Evolutionary conservation across 2,797 vertebrate genomes (phyloP).

Genomic region (Lagodon rhomboides): DNA sequence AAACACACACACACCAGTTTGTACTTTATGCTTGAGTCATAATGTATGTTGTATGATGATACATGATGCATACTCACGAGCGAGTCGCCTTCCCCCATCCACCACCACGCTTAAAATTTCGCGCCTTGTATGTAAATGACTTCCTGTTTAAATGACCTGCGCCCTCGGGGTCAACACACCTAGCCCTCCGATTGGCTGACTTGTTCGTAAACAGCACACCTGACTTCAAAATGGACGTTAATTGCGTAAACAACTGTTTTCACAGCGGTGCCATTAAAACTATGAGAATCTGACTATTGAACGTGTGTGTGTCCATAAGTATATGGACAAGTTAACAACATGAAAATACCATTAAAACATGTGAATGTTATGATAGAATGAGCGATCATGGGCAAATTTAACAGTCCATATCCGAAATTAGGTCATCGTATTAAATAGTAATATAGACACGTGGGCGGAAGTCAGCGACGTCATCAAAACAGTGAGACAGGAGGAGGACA

Average conservation of each 20-base stretch:
- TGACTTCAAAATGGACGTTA: constrained; percentile 6
- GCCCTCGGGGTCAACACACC: not conserved
- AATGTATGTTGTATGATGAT: not conserved
- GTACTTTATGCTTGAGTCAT: not conserved
- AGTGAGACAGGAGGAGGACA: constrained; percentile 72
- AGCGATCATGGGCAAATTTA: not conserved
- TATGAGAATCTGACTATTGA: not conserved
- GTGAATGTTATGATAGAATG: not conserved
- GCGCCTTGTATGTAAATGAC: constrained; percentile 58
- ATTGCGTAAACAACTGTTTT: constrained; percentile 6
- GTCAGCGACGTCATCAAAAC: constrained; percentile 85
- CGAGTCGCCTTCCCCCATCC: constrained; percentile 2
- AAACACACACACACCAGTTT: not conserved
- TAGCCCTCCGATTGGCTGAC: constrained; percentile 61
- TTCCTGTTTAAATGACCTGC: constrained; percentile 77
- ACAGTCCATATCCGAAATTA: constrained; percentile 23
- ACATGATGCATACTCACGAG: constrained; percentile 67
- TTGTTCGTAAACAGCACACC: not conserved
- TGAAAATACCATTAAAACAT: not conserved
- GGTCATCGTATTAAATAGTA: constrained; percentile 66
- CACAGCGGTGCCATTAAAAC: not conserved
- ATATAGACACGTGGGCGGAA: constrained; percentile 87
- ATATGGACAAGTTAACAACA: not conserved
- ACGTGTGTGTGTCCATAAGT: not conserved
- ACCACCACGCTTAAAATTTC: constrained; percentile 56